Evolutionary conservation across 2,797 vertebrate species (phyloP), one percentile per base, ranked within the genome.

Genomic region (Trichosurus vulpecula): DNA sequence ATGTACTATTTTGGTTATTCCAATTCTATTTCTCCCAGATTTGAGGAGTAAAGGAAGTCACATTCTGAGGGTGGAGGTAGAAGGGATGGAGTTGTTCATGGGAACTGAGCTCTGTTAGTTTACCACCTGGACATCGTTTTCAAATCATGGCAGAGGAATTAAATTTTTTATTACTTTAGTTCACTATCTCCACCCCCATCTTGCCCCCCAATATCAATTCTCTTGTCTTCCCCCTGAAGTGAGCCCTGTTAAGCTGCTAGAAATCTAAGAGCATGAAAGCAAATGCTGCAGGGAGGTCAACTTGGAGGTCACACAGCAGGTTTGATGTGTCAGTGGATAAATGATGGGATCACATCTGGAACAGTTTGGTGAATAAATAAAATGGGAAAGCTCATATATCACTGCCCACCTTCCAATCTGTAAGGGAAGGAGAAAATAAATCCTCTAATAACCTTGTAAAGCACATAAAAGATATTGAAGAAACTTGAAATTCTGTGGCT

Each of bases 351-450:
- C 99, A 99, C 99, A 99, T 99, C 99, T 99, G 99, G 99, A 99
- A 99, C 98, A 99, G 99, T 99, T 99, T 99, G 99, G 98, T 98
- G 99, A 99, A 99, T 99, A 99, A 99, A 99, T 99, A 99, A 99
- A 99, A 98, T 98, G 97, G 98, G 98, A 99, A 98, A 98, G 98
- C 99, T 99, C 99, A 99, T 99, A 99, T 99, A 99, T 99, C 99
- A 99, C 98, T 99, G 98, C 98, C 98, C 98, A 99, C 98, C 98
- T 99, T 99, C 99, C 98, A 99, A 99, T 99, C 98, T 99, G 98
- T 99, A 98, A 98, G 98, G 98, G 98, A 99, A 98, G 99, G 98
- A 98, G 98, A 98, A 99, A 99, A 99, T 99, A 99, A 98, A 99
- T 99, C 99, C 98, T 99, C 99, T 99, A 99, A 99, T 99, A 99